phyloP scores from a whole-genome alignment of 2,888 invertebrate species.

The Tetanocera ferruginea region DNA sequence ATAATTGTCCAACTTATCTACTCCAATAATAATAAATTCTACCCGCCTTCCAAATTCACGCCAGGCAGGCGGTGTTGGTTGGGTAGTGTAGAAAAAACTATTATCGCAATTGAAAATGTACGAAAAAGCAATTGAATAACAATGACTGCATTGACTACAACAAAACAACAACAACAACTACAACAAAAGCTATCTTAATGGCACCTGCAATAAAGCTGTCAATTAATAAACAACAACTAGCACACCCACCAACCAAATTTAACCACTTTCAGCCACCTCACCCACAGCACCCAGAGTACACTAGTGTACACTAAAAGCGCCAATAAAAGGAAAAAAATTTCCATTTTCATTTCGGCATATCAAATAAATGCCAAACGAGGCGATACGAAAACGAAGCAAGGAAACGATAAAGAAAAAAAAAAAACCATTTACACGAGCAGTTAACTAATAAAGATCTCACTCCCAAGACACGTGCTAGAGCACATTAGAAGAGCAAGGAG shows the following conservation, averaged over 20 bases:
- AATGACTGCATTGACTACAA: constrained; percentile 6
- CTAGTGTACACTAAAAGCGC: background rate
- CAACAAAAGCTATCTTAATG: constrained; percentile 6
- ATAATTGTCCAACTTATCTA: no score
- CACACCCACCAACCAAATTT: constrained; percentile 26
- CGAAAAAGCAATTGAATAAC: constrained; percentile 29
- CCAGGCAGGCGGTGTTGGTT: no score
- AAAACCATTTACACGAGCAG: constrained; percentile 39
- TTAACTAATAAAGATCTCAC: constrained; percentile 58
- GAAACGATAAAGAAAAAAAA: constrained; percentile 11
- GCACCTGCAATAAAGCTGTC: constrained; percentile 59
- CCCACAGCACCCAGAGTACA: background rate
- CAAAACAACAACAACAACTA: constrained; percentile 3
- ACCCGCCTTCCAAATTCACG: no score
- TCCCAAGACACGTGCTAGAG: background rate
- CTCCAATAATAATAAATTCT: no score
- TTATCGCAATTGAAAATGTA: constrained; percentile 4
- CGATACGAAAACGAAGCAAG: constrained; percentile 42
- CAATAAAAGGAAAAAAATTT: constrained; percentile 21
- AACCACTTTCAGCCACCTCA: background rate
- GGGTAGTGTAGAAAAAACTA: background rate
- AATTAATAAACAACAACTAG: constrained; percentile 59
- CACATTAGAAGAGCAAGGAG: background rate
- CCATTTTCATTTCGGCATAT: constrained; percentile 43
- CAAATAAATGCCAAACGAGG: constrained; percentile 52